Evolutionary conservation across 64 coral and sea anemone genomes (phyloP).

Genomic region (Montipora cactus): DNA sequence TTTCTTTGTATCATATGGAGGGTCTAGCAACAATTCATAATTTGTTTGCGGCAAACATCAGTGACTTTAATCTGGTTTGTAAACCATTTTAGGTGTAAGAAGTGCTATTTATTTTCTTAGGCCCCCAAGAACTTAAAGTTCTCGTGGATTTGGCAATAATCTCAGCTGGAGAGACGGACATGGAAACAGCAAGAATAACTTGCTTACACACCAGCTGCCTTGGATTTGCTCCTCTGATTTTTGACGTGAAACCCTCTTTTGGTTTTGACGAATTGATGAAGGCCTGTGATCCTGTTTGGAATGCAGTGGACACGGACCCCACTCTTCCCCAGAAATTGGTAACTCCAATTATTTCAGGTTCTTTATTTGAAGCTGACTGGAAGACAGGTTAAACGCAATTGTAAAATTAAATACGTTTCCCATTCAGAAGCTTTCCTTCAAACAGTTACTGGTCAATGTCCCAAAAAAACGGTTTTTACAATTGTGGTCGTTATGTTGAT

Average conservation of each 20-base stretch:
- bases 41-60: neutral
- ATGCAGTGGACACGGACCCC: slow-evolving; percentile 66
- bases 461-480: too few relatives aligned
- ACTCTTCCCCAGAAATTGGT: slow-evolving; percentile 78
- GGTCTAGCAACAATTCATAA: neutral
- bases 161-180: slow-evolving; percentile 76
- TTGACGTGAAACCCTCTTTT: slow-evolving; percentile 34
- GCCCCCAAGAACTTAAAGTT: slow-evolving; percentile 72
- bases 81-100: neutral
- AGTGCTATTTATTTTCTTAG: slow-evolving; percentile 4
- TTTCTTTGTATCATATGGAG: too few relatives aligned
- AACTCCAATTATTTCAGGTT: neutral
- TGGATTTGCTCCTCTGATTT: slow-evolving; percentile 77
- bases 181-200: slow-evolving; percentile 75
- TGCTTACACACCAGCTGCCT: slow-evolving; percentile 80
- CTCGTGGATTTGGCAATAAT: slow-evolving; percentile 91
- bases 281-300: slow-evolving; percentile 78
- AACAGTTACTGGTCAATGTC: too few relatives aligned
- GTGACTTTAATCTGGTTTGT: neutral
- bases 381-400: too few relatives aligned
- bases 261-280: slow-evolving; percentile 77
- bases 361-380: neutral
- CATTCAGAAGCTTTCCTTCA: too few relatives aligned
- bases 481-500: too few relatives aligned
- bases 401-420: too few relatives aligned